These are phyloP conservation scores for Sitta carolinensis DNA, from an alignment of 2,797 vertebrate genomes.

Conservation along the genomic window DNA sequence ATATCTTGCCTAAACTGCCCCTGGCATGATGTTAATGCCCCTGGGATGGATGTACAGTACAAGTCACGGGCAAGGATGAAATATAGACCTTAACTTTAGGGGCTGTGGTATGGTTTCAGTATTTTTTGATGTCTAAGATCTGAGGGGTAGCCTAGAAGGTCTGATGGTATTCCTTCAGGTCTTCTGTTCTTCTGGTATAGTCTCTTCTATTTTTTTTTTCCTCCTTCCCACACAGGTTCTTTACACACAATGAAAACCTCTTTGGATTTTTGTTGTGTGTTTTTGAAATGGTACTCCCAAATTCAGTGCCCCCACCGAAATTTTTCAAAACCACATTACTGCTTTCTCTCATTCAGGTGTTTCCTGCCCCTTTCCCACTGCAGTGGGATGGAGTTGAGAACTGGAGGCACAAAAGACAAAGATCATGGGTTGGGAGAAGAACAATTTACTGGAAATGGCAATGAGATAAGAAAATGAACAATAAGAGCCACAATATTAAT, in stretches of 20 bases:
- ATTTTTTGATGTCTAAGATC: not conserved
- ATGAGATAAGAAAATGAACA: not conserved
- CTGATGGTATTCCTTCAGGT: not conserved
- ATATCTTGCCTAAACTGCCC: not conserved
- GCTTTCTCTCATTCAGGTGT: not conserved
- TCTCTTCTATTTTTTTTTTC: not conserved
- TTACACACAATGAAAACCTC: not conserved
- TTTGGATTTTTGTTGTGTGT: not conserved
- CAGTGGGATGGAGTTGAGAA: not conserved
- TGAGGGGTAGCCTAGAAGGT: not conserved
- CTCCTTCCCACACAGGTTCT: not conserved
- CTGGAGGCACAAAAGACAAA: not conserved
- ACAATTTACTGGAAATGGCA: not conserved
- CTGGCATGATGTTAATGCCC: not conserved
- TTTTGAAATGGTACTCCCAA: too few relatives aligned
- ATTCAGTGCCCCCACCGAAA: not conserved
- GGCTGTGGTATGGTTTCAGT: not conserved
- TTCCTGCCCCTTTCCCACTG: not conserved
- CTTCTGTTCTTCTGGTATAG: not conserved
- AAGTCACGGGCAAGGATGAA: not conserved
- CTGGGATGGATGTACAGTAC: not conserved
- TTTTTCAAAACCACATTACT: not conserved
- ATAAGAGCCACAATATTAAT: not conserved
- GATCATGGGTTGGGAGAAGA: fast-evolving
- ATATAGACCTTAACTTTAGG: not conserved